phyloP scores from a whole-genome alignment of 2,888 invertebrate genomes.

The Tyria jacobaeae region DNA sequence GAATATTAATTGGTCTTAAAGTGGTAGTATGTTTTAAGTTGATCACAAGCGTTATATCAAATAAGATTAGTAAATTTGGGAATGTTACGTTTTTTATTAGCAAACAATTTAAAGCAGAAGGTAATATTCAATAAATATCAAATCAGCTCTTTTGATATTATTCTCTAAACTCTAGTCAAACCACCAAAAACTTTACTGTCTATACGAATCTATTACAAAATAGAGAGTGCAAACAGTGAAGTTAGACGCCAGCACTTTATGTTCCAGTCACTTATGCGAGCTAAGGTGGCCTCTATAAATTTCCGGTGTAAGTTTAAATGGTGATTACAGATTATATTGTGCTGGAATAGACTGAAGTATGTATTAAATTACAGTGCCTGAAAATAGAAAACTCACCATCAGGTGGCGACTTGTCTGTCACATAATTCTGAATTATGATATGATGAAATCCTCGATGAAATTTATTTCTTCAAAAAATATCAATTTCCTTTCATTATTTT shows the following conservation, averaged over 20 bases:
- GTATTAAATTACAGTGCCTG: neutral
- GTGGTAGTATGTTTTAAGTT: no score
- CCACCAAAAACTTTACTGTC: slow-evolving; percentile 12
- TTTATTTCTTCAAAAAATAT: no score
- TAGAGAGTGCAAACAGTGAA: slow-evolving; percentile 46
- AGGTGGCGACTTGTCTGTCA: no score
- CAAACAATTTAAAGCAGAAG: no score
- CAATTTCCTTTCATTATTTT: no score
- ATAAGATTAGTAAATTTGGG: no score
- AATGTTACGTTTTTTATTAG: no score
- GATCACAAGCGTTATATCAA: neutral
- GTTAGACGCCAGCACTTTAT: slow-evolving; percentile 41
- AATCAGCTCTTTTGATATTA: neutral
- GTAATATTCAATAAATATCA: neutral
- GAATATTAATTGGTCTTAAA: no score
- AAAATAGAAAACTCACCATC: neutral
- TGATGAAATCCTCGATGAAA: no score
- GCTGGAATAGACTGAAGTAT: slow-evolving; percentile 52
- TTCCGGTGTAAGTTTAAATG: slow-evolving; percentile 79
- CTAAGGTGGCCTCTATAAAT: slow-evolving; percentile 80
- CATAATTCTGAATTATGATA: no score
- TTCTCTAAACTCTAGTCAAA: neutral
- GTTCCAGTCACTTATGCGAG: slow-evolving; percentile 66
- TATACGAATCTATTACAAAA: no score
- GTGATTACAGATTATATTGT: slow-evolving; percentile 45